Evolutionary conservation across 1,140 invertebrate species (phyloP), one percentile per base, ranked within the genome.

Genomic region (Drosophila melanica): DNA sequence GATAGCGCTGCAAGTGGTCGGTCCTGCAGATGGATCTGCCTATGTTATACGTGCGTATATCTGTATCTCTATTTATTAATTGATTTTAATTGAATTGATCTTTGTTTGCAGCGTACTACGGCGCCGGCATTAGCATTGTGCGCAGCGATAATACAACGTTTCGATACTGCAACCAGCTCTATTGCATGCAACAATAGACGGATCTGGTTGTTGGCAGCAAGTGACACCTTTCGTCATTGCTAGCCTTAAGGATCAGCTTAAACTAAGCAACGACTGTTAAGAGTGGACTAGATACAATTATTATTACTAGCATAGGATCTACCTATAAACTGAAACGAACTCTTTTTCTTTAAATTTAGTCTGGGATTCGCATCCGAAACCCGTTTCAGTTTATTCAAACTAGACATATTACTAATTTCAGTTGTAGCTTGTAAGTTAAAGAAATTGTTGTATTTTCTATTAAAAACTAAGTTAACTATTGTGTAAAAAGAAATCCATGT

Each of bases 21-120:
- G 96, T 10, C 98, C 98, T 48, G 96, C 98, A 9, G 98, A 99
- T 94, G 98, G 98, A 37, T 99, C 98, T n/a, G 94, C 96, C 79
- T 99, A 98, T 93, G 94, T 89, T 39, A 89, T 89, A 75, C 84
- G 70, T 73, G 54, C 20, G 70, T 66, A 35, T 9, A 42, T 30
- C n/a, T n/a, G 1, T 12, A 0, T 5, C 20, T 6, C 10, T 1
- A 3, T 58, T 3, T 18, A 7, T 11, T 4, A 9, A 37, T 7
- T 30, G 14, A 2, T 16, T 8, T 5, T 6, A 18, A 11, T 18
- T 16, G 9, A 47, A 39, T 12, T 35, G 8, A 7, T 37, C 16
- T 39, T 18, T n/a, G 12, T 3, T 78, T n/a, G 14, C 98, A 82
- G 96, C 97, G 69, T 98, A 98, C 93, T 99, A 96, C 93, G 98